Evolutionary conservation across 2,797 vertebrate species (phyloP), one percentile per base, ranked within the genome.

Genomic region (Oophaga sylvatica): DNA sequence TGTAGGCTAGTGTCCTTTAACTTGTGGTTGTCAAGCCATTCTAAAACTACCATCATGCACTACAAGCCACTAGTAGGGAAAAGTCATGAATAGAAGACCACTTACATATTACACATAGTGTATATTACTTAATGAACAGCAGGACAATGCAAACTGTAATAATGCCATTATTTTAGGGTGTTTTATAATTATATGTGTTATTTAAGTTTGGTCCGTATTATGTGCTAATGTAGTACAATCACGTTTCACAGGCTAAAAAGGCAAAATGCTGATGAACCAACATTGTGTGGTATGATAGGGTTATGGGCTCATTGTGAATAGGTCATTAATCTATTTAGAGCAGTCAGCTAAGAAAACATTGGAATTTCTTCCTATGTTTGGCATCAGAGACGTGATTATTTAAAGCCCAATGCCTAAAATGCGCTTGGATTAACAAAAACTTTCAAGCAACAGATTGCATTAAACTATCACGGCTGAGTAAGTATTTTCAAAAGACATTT

Each of bases 401-500:
- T 68, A 31, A 57, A 73, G n/a, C 31, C 31, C 29, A 45, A 13
- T 16, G 57, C 53, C 67, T 60, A 81, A 81, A 87, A 67, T 35
- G 19, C 41, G n/a, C 79, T 81, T 81, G 73, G 29, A 48, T 35
- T 60, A 57, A 59, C 35, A n/a, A 26, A 73, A 75, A 16, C 62
- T 53, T 81, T 86, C 29, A 48, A 22, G 57, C 41, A n/a, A 53
- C 59, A 63, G 76, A 71, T 70, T 81, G 45, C 75, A 12, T 45
- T 57, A 87, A 35, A 2, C 12, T 41, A 81, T 87, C 41, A 75
- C 45, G 29, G 5, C 41, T 57, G 67, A 62, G 65, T 80, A 56
- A 73, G 48, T 31, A 11, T 76, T 81, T 78, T 81, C 41, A 45
- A 87, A 29, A 81, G n/a, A 62, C 57, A 81, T 86, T 70, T 73